Conservation (phyloP, 2,888 invertebrate species). For the Uropetala carovei region DNA sequence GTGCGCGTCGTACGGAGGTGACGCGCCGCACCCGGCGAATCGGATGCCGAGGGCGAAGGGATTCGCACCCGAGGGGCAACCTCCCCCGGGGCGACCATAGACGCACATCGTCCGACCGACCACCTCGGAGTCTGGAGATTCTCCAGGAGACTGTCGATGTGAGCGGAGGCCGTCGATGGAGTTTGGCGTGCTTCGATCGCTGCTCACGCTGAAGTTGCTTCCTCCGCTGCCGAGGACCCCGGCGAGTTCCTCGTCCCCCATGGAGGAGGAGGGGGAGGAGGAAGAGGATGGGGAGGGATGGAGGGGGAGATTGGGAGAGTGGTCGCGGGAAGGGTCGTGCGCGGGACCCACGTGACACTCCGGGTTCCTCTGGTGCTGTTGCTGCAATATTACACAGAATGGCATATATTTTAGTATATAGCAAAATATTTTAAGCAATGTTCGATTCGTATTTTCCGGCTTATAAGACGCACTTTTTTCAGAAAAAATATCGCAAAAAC, state of each 20-base stretch:
- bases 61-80: background rate
- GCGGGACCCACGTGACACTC: slow-evolving; percentile 77
- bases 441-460: no score
- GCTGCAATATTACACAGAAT: slow-evolving; percentile 76
- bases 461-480: no score
- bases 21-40: background rate
- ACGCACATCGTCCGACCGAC: slow-evolving; percentile 69
- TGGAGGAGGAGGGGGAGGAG: slow-evolving; percentile 78
- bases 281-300: slow-evolving; percentile 76
- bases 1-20: slow-evolving; percentile 66
- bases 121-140: slow-evolving; percentile 66
- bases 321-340: slow-evolving; percentile 85
- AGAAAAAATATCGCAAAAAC: no score
- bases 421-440: no score
- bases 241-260: slow-evolving; percentile 66
- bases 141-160: slow-evolving; percentile 71
- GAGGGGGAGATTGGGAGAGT: slow-evolving; percentile 85
- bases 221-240: slow-evolving; percentile 19
- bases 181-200: slow-evolving; percentile 78
- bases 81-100: slow-evolving; percentile 66
- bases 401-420: no score
- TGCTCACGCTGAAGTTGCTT: slow-evolving; percentile 76
- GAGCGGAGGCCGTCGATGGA: slow-evolving; percentile 72
- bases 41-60: slow-evolving; percentile 41
- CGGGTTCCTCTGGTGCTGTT: slow-evolving; percentile 81